These are phyloP conservation scores for Sarcophaga carnaria DNA, from an alignment of 2,888 invertebrate genomes.

Conservation along the genomic window DNA sequence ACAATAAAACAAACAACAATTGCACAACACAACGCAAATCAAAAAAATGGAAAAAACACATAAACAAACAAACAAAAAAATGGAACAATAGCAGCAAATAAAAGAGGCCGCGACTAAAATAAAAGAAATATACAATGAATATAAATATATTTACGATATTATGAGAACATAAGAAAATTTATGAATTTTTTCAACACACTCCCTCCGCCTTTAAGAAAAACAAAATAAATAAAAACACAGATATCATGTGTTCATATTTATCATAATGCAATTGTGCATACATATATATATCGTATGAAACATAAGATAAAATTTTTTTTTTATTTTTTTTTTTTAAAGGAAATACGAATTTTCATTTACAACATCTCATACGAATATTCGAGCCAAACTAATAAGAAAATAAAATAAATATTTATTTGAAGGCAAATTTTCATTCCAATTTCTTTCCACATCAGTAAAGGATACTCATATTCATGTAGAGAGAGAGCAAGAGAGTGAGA, in stretches of 20 bases:
- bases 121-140: slow-evolving; percentile 39
- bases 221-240: not conserved
- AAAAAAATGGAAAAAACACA: slow-evolving; percentile 3
- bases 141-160: not conserved
- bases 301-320: not conserved
- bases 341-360: not conserved
- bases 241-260: not conserved
- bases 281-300: not conserved
- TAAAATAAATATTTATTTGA: slow-evolving; percentile 7
- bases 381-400: not conserved
- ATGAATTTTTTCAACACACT: not conserved
- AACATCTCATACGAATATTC: not conserved
- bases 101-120: slow-evolving; percentile 38
- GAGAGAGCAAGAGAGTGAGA: not conserved
- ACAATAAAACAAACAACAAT: slow-evolving; percentile 60
- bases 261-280: too few species aligned
- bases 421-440: not conserved
- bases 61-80: not conserved
- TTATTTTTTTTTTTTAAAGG: not conserved
- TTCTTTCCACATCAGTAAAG: not conserved
- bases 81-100: not conserved
- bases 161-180: not conserved
- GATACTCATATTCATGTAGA: not conserved
- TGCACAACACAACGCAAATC: slow-evolving; percentile 52
- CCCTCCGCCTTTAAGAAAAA: not conserved